Percentiles rank a stretch among this genome's conserved stretches.
These are phyloP conservation scores for Valencia hispanica DNA, from an alignment of 2,797 vertebrate species.

Conservation along the genomic window DNA sequence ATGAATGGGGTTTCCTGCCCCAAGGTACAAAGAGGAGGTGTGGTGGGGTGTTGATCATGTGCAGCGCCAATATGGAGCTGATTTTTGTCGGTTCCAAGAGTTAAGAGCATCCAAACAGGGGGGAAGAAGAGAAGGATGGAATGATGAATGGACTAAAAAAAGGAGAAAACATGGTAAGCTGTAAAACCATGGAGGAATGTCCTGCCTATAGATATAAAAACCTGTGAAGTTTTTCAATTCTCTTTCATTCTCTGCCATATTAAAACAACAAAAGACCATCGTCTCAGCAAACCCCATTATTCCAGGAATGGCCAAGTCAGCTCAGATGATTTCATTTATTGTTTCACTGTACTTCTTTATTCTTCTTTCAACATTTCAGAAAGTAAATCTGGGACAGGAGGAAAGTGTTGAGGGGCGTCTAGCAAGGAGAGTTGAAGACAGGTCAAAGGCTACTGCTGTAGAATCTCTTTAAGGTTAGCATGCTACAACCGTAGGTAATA, in stretches of 20 bases:
- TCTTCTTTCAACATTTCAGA: conserved; percentile 59
- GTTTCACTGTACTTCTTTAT: conserved; percentile 62
- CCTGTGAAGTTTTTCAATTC: conserved; percentile 64
- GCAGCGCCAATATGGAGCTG: conserved; percentile 64
- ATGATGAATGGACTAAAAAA: conserved; percentile 17
- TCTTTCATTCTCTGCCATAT: conserved; percentile 56
- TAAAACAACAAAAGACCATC: conserved; percentile 66
- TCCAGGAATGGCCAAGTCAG: conserved; percentile 53
- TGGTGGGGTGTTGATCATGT: conserved; percentile 63
- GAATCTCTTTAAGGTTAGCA: conserved; percentile 67
- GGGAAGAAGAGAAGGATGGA: conserved; percentile 11
- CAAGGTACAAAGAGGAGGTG: conserved; percentile 43
- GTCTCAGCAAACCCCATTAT: conserved; percentile 51
- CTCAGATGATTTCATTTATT: conserved; percentile 65
- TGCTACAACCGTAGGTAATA: conserved; percentile 56
- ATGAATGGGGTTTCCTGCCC: conserved; percentile 66
- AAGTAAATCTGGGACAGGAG: conserved; percentile 36
- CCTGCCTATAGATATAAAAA: conserved; percentile 55
- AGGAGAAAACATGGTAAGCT: conserved; percentile 30
- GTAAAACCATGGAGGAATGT: conserved; percentile 52
- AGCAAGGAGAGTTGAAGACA: neutral
- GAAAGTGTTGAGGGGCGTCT: conserved; percentile 5
- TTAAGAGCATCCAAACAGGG: conserved; percentile 48
- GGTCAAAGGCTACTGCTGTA: conserved; percentile 58
- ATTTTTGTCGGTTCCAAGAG: conserved; percentile 44